phyloP scores from a whole-genome alignment of 2,113 vertebrate genomes.

The Paramormyrops kingsleyae region DNA sequence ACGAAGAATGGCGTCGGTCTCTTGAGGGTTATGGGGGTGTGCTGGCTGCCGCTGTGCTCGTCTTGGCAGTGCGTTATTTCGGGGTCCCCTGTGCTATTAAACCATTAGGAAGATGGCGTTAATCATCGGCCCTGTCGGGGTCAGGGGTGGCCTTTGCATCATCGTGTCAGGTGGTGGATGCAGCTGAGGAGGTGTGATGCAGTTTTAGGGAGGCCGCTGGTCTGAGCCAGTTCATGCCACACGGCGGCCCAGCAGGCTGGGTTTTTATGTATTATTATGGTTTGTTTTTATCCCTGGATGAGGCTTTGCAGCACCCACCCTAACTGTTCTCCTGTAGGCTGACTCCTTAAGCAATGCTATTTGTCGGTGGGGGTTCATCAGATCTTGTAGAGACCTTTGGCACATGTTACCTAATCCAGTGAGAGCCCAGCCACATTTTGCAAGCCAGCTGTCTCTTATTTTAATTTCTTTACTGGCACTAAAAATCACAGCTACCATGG shows the following conservation, averaged over 20 bases:
- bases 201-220: no score
- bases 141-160: not conserved
- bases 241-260: not conserved
- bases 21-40: not conserved
- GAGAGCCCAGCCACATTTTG: not conserved
- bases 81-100: slow-evolving; percentile 35
- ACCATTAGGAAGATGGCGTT: slow-evolving; percentile 11
- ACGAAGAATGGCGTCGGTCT: slow-evolving; percentile 31
- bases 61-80: slow-evolving; percentile 35
- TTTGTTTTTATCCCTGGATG: not conserved
- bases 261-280: not conserved
- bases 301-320: not conserved
- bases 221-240: not conserved
- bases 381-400: not conserved
- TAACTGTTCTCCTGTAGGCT: not conserved
- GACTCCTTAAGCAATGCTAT: not conserved
- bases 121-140: not conserved
- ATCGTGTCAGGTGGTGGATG: not conserved
- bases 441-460: not conserved
- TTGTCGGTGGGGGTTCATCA: not conserved
- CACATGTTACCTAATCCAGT: not conserved
- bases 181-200: not conserved
- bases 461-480: not conserved
- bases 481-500: not conserved
- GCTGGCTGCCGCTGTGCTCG: not conserved